These are phyloP conservation scores for Dichetophora obliterata DNA, from an alignment of 2,888 invertebrate genomes.

Conservation along the genomic window DNA sequence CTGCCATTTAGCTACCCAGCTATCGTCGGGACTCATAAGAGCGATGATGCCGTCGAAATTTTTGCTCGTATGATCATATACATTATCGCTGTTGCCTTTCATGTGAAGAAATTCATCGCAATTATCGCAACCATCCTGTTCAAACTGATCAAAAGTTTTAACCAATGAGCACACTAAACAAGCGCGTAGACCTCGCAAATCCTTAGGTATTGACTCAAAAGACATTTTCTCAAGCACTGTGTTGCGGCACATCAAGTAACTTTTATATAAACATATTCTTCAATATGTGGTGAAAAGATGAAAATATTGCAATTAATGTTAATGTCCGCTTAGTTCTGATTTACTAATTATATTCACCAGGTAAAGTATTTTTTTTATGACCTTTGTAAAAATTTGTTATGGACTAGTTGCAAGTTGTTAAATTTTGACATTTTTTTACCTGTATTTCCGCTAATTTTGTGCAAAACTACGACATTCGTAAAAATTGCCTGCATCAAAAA, in stretches of 20 bases:
- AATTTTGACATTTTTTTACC: no score
- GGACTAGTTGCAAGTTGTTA: no score
- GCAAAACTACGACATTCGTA: no score
- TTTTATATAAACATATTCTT: background rate
- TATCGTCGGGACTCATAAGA: slow-evolving; percentile 96
- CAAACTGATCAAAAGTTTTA: slow-evolving; percentile 98
- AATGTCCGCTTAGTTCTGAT: no score
- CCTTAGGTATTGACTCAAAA: slow-evolving; percentile 87
- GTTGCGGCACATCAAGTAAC: background rate
- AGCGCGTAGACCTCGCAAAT: slow-evolving; percentile 84
- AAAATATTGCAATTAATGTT: no score
- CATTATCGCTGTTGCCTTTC: slow-evolving; percentile 96
- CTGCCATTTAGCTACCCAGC: slow-evolving; percentile 99
- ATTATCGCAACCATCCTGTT: slow-evolving; percentile 98
- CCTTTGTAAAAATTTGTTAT: no score
- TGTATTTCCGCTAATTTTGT: no score
- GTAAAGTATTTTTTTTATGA: no score
- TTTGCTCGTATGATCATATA: slow-evolving; percentile 96
- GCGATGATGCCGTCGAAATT: slow-evolving; percentile 99
- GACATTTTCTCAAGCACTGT: slow-evolving; percentile 60
- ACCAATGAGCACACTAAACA: slow-evolving; percentile 90
- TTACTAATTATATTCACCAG: no score
- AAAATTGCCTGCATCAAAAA: no score
- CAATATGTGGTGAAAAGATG: no score
- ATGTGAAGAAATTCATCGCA: slow-evolving; percentile 96